These are phyloP conservation scores for Papilio machaon DNA, from an alignment of 1,140 invertebrate genomes.

Conservation along the genomic window DNA sequence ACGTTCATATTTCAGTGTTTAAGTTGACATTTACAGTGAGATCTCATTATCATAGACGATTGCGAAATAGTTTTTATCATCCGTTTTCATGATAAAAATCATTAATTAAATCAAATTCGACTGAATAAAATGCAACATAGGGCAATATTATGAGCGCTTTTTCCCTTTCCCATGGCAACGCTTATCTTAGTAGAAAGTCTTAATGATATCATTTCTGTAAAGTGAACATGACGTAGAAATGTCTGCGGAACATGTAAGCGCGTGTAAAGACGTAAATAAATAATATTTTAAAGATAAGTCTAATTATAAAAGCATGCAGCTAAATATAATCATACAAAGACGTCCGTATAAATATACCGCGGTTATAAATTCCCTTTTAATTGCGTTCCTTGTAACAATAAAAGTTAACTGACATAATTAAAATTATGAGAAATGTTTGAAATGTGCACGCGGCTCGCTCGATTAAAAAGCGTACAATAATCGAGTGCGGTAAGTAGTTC, in stretches of 20 bases:
- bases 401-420: constrained; percentile 37
- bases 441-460: constrained; percentile 25
- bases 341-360: not conserved
- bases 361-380: constrained; percentile 33
- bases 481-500: constrained; percentile 16
- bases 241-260: not conserved
- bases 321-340: not conserved
- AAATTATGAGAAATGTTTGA: constrained; percentile 30
- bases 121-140: too few relatives aligned
- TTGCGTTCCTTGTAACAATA: constrained; percentile 33
- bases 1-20: not conserved
- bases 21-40: not conserved
- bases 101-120: not conserved
- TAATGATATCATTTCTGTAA: not conserved
- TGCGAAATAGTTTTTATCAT: not conserved
- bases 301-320: not conserved
- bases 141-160: too few relatives aligned
- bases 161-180: too few relatives aligned
- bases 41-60: not conserved
- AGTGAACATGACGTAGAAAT: not conserved
- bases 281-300: not conserved
- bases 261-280: not conserved
- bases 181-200: not conserved
- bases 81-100: not conserved
- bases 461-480: constrained; percentile 31